Evolutionary conservation across 2,113 vertebrate species (phyloP), one percentile per base, ranked within the genome.

Genomic region (Odocoileus virginianus): DNA sequence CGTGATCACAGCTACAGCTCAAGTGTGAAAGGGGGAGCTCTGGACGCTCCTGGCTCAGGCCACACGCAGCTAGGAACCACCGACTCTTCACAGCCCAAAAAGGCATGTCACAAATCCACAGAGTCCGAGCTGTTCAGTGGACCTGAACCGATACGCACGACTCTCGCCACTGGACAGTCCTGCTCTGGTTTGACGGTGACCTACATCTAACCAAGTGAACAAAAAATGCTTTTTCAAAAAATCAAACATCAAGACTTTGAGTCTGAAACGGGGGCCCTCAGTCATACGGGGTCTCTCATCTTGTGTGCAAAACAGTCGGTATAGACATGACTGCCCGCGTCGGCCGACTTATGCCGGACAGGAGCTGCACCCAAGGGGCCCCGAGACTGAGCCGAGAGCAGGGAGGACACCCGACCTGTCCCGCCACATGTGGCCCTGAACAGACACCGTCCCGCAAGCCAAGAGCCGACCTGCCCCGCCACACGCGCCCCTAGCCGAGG

Each of bases 81-180:
- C 5, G 0, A 13, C 78, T 36, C 33, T 52, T 52, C 78, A 81
- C 5, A 5, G 47, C 47, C 78, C 78, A 19, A 12, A 50, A 33
- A 12, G 78, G 25, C 4, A 2, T 52, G 78, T 81, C 78, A 30
- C 23, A 5, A 52, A 36, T 15, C 45, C 9, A 6, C 33, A 15
- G 30, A 1, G 14, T 5, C 27, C 11, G 84, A 17, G 19, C 7
- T 28, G 47, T 67, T 9, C 36, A 5, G 6, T 6, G n/a, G 36
- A 19, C 16, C 25, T 23, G 11, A 0, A 12, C 23, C 1, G 6
- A 50, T 11, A 40, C 0, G 6, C 9, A 15, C 2, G 10, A 33
- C 36, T 60, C 30, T 16, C 6, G 0, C 1, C 74, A 27, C 25
- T 8, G 57, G 23, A 50, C 6, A 2, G 52, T 5, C 7, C 40